Evolutionary conservation across 2,113 vertebrate species (phyloP).

Genomic region (Paracanthobrama guichenoti): DNA sequence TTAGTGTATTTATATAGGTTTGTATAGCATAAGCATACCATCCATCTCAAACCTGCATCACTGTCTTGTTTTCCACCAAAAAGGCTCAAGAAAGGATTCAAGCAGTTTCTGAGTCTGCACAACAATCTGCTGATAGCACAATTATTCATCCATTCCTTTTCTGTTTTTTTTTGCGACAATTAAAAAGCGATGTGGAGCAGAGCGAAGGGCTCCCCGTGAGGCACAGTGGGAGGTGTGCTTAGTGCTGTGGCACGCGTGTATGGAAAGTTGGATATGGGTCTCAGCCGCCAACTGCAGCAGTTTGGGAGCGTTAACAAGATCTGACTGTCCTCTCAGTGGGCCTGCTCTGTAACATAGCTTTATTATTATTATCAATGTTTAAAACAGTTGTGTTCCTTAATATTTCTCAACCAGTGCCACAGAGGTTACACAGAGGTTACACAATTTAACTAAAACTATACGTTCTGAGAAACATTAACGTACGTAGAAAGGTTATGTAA

Average conservation of each 20-base stretch:
- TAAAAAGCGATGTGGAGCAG: constrained; percentile 49
- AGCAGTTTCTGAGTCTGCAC: constrained; percentile 26
- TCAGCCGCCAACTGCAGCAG: constrained; percentile 45
- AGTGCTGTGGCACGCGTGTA: constrained; percentile 38
- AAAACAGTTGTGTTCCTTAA: neutral
- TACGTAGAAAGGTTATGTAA: neutral
- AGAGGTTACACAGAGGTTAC: neutral
- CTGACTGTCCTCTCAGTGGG: constrained; percentile 53
- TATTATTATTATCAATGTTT: neutral
- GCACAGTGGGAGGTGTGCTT: constrained; percentile 55
- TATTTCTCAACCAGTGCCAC: neutral
- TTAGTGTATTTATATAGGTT: neutral
- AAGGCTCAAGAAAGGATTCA: constrained; percentile 7
- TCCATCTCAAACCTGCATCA: neutral
- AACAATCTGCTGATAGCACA: constrained; percentile 44
- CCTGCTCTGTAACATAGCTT: constrained; percentile 55
- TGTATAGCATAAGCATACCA: constrained; percentile 13
- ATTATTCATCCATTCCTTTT: constrained; percentile 12
- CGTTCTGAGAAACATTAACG: neutral
- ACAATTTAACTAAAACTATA: neutral
- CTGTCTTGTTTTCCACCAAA: constrained; percentile 35
- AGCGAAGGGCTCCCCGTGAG: constrained; percentile 33
- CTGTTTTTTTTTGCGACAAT: constrained; percentile 49
- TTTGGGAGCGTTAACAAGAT: constrained; percentile 61
- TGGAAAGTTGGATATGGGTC: constrained; percentile 43